phyloP scores from a whole-genome alignment of 2,113 vertebrate species.

The Eonycteris spelaea region DNA sequence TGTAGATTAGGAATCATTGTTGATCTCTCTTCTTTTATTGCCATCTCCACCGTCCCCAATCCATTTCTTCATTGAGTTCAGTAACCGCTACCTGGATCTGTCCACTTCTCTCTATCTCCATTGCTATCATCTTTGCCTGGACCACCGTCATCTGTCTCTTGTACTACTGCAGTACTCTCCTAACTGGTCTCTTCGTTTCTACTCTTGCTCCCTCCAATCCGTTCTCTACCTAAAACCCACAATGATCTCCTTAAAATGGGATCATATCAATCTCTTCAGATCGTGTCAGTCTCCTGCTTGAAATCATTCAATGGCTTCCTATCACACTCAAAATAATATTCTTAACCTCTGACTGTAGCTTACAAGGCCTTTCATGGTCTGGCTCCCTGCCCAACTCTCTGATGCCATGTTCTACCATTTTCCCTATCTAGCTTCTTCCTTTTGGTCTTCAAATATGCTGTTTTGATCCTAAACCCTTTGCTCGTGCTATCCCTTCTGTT shows the following conservation, averaged over 20 bases:
- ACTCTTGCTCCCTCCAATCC: neutral
- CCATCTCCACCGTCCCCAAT: neutral
- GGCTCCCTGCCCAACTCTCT: neutral
- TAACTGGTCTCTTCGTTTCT: neutral
- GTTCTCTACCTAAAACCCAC: neutral
- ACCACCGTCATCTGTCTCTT: neutral
- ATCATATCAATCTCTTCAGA: neutral
- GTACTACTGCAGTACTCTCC: neutral
- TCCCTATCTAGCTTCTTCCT: neutral
- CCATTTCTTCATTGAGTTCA: neutral
- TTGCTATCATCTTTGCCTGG: neutral
- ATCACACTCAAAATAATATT: neutral
- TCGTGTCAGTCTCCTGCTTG: neutral
- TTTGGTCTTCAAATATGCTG: neutral
- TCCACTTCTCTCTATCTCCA: neutral
- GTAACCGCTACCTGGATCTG: neutral
- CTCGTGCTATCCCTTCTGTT: neutral
- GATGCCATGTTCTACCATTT: neutral
- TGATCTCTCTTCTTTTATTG: neutral
- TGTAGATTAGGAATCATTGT: conserved; percentile 3
- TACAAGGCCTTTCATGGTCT: neutral
- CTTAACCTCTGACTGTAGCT: neutral
- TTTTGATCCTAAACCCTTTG: neutral
- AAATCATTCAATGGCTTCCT: neutral
- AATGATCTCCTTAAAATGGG: neutral